Evolutionary conservation across 2,113 vertebrate genomes (phyloP).

Genomic region (Crotalus horridus): DNA sequence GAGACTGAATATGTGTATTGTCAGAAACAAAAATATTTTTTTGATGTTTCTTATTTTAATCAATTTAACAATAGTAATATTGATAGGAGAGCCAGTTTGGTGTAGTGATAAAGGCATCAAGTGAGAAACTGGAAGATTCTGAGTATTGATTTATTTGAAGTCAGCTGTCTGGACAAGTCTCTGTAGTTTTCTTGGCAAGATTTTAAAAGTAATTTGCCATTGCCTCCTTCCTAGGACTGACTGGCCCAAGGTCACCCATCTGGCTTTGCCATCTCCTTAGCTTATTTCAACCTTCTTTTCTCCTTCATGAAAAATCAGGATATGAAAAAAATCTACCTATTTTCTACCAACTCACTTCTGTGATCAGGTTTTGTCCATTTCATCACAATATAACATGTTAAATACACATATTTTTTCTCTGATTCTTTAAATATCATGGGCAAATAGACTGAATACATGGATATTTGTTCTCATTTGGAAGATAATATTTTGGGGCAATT

Average conservation of each 20-base stretch:
- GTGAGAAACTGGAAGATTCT: not conserved
- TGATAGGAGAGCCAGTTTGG: not conserved
- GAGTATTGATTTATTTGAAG: not conserved
- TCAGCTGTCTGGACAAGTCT: not conserved
- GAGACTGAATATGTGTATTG: not conserved
- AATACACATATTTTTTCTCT: not conserved
- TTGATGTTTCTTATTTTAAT: not conserved
- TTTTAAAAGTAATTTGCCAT: not conserved
- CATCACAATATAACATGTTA: not conserved
- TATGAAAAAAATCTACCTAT: not conserved
- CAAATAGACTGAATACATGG: not conserved
- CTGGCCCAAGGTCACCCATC: not conserved
- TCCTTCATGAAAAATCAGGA: not conserved
- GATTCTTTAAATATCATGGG: not conserved
- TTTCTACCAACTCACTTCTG: not conserved
- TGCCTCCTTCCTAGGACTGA: not conserved
- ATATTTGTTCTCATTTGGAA: not conserved
- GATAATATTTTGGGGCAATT: not conserved
- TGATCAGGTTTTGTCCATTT: not conserved
- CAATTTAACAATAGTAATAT: not conserved
- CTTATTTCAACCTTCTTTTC: not conserved
- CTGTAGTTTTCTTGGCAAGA: not conserved
- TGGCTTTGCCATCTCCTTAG: not conserved
- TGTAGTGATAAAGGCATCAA: not conserved
- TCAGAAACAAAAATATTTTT: not conserved